Evolutionary conservation across 2,888 invertebrate species (phyloP), one percentile per base, ranked within the genome.

Genomic region (Aspidiotus rigidus): DNA sequence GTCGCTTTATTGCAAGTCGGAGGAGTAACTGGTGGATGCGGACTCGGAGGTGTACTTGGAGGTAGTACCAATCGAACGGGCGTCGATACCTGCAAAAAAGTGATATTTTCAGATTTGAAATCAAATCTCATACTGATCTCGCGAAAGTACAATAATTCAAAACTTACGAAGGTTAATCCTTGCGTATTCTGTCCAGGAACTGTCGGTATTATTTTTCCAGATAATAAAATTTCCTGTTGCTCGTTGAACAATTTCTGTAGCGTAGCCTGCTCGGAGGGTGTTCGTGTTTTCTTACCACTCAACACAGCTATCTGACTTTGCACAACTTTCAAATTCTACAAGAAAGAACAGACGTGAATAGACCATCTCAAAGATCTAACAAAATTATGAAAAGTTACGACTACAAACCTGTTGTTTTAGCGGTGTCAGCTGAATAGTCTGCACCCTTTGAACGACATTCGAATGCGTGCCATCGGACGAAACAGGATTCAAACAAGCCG

Each of bases 391-490:
- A 41, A 59, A 71, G 42, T 77, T 77, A 71, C 76, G n/a, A 77
- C 69, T 73, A 77, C 64, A 76, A 74, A 84, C 79, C 76, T 85
- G 85, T 75, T 88, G 88, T 75, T 87, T 88, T 74, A 87, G 87
- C 11, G 86, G 85, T 15, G 86, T 86, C 62, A 89, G 77, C 74
- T 88, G 87, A 73, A 88, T 87, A 10, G 87, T 86, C 75, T 87
- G 87, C 67, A 87, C 85, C 72, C 85, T 81, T 72, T 86, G 85
- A 16, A 80, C 69, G 76, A 77, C 75, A 77, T 76, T 75, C 17
- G 71, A 49, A 56, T 71, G 74, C 39, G 62, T 40, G 42, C 57
- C 62, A 71, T 44, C 76, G 75, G 64, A 69, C 39, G 71, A 69
- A 9, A 72, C 72, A 6, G 72, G 71, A 59, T 72, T 73, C 28